These are phyloP conservation scores for Bryconaethiops microstoma DNA, from an alignment of 2,797 vertebrate genomes.

Conservation along the genomic window DNA sequence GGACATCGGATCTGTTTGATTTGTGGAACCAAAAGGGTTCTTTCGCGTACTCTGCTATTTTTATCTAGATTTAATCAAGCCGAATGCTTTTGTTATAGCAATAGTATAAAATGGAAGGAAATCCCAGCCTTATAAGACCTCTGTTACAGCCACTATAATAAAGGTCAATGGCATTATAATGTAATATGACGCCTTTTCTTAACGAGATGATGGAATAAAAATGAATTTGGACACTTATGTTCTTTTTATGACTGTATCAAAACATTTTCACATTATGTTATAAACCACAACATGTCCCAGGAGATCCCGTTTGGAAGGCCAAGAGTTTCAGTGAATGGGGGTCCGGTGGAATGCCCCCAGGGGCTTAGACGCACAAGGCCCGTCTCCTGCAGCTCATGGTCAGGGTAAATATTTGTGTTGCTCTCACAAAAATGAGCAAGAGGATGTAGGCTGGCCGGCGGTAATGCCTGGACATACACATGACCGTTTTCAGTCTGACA, in stretches of 20 bases:
- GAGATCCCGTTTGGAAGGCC: no score
- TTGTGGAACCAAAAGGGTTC: neutral
- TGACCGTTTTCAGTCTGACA: conserved; percentile 11
- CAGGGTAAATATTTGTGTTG: conserved; percentile 59
- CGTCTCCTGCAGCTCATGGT: conserved; percentile 20
- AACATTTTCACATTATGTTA: no score
- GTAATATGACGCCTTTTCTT: no score
- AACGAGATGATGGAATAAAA: no score
- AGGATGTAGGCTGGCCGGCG: conserved; percentile 47
- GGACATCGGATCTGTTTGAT: neutral
- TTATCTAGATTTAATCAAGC: neutral
- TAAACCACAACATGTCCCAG: no score
- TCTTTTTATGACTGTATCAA: no score
- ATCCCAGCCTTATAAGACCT: neutral
- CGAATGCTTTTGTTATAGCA: no score
- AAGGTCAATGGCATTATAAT: no score
- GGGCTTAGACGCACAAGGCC: neutral
- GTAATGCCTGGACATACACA: conserved; percentile 49
- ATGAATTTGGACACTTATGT: no score
- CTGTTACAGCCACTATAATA: neutral
- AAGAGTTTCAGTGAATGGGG: neutral
- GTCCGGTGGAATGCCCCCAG: conserved; percentile 5
- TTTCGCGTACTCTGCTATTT: neutral
- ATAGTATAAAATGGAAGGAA: neutral
- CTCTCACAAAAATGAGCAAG: conserved; percentile 38